Base-by-base conservation (phyloP, 2,113 vertebrate genomes). In the Verasper variegatus region DNA sequence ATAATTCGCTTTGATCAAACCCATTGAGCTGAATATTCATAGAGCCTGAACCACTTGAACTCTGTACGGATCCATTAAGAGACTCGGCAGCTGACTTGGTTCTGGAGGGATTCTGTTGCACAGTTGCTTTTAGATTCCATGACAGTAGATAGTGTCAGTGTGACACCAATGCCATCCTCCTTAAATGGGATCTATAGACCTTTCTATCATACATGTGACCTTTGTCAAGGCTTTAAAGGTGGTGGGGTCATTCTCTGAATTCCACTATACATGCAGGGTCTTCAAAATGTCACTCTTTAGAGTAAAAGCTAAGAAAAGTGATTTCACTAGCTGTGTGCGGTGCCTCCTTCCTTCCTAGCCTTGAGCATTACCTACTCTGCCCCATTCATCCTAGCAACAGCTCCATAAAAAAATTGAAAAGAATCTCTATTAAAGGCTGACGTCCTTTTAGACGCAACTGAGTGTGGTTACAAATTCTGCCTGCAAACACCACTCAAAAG, bases 1-100 rank as follows among this genome's bases (percentile, higher is more conserved):
- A 85, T 88, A 84, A 91, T 88, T 92, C 83, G 61, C 80, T 88
- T 88, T 89, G 78, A 90, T 89, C 31, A 31, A 31, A 31, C 31
- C 31, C 55, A 54, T 61, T 24, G 37, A 51, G 40, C 54, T 84
- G 68, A 81, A 83, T 87, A 88, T 89, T 83, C 64, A 90, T 81
- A 12, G 9, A 47, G 64, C 85, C 42, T 81, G 65, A 57, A 82
- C 47, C 69, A 75, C 75, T 80, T 84, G 76, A 82, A 83, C 75
- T 82, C 57, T 59, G 24, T 60, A 72, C 56, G 24, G 80, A 85
- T 68, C n/a, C n/a, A 77, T 24, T 51, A 67, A 51, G 31, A 79
- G 59, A 54, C 68, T 68, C 61, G 42, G 68, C 37, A 58, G 49
- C 27, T 4, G 1, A n/a, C 12, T 11, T 11, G 37, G 37, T 52